phyloP scores from a whole-genome alignment of 2,797 vertebrate genomes.

The Falco concolor region DNA sequence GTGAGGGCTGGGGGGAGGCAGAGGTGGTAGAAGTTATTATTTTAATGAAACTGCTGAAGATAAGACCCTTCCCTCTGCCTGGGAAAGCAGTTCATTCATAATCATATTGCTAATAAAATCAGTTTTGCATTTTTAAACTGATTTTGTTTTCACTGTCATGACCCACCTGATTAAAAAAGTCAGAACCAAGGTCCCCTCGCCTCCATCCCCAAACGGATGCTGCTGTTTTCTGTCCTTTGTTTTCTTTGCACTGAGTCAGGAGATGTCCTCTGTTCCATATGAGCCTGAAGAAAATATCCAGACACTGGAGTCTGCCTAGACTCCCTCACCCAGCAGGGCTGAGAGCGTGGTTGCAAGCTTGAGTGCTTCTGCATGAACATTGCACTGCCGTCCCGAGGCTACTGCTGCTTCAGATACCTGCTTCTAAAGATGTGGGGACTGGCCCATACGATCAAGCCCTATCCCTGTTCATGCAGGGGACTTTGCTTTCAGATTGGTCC shows the following conservation, averaged over 20 bases:
- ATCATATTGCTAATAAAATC: not conserved
- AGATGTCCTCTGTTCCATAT: not conserved
- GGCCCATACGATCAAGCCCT: not conserved
- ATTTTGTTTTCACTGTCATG: not conserved
- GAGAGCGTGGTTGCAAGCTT: not conserved
- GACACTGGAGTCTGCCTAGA: not conserved
- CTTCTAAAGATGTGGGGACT: not conserved
- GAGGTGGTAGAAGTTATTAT: not conserved
- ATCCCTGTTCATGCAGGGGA: not conserved
- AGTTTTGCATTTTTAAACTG: not conserved
- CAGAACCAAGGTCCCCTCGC: not conserved
- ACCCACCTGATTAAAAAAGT: not conserved
- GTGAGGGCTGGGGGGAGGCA: not conserved
- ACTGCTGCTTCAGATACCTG: not conserved
- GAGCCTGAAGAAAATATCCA: not conserved
- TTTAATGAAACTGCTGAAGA: not conserved
- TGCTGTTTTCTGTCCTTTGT: not conserved
- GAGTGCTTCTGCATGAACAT: not conserved
- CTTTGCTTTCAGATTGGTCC: not conserved
- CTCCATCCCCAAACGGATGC: not conserved
- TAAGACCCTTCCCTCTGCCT: not conserved
- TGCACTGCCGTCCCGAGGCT: fast-evolving
- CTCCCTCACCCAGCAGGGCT: fast-evolving
- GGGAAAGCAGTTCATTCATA: not conserved
- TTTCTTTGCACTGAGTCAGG: not conserved